Evolutionary conservation across 2,888 invertebrate genomes (phyloP), one percentile per base, ranked within the genome.

Genomic region (Macrosiphum euphorbiae): DNA sequence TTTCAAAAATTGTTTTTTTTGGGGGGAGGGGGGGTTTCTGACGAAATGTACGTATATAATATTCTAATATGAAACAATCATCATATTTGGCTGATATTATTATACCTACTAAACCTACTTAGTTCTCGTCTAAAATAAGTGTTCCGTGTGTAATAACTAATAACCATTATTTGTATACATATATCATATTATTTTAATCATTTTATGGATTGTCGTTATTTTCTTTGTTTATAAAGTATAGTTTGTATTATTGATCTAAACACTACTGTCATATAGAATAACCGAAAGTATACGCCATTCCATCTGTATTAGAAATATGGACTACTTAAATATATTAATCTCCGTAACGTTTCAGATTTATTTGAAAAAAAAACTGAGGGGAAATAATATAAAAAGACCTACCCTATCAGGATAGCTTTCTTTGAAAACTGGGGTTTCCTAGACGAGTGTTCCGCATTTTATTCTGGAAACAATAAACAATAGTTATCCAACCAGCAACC

Each of bases 271-370:
- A 24, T 58, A 58, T 58, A 58, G 58, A 58, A 58, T 10, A 58
- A 8, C 26, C 26, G 26, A 26, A 8, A 8, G 8, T 26, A 58
- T 78, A 35, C 8, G 7, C 20, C 35, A 20, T 78, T 16, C 47
- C 50, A 13, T 86, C 50, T 86, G 86, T 86, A 90, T n/a, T 47
- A 44, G 20, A 90, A 85, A 85, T 35, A 85, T 47, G 55, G 28
- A 91, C 50, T 55, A 92, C 88, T 90, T 44, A 87, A 67, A 94
- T 52, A 87, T 90, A 94, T 87, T 94, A 94, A 94, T 94, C 50
- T 47, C 50, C 26, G 20, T 44, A 87, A 90, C 11, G 86, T n/a
- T 24, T 28, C 47, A 28, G 90, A 61, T 90, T 93, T 90, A 47
- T 86, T 52, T 47, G 84, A 41, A 86, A 91, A 84, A 61, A 47